Base-by-base conservation (phyloP, 2,113 vertebrate genomes). In the Pomatorhinus ruficollis region DNA sequence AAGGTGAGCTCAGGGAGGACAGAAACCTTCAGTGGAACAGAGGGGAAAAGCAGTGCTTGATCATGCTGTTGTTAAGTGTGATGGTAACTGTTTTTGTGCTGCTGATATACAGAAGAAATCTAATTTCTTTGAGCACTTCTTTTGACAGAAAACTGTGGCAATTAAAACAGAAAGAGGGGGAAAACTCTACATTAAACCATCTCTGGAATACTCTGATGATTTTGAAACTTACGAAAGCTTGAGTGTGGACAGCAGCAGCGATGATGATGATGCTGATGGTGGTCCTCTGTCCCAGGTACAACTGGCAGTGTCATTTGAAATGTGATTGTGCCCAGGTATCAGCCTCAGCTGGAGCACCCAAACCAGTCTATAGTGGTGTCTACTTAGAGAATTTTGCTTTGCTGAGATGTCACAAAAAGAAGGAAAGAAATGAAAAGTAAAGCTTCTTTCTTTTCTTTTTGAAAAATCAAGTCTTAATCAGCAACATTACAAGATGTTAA, bases 151-250 rank as follows among this genome's bases (percentile, higher is more conserved):
- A 95, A 98, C 99, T 3, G 97, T 99, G 96, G 97, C 98, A 30
- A 99, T 99, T 97, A 98, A 98, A 97, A 98, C 99, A 33, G 99
- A 99, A 96, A 85, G 95, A 23, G 99, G 99, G 61, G 56, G 61
- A 3, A 97, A 95, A 90, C 96, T 99, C 86, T 96, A 96, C 64
- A 83, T 99, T 44, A 96, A 96, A 24, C 98, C 99, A 57, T 98
- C 98, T 86, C 85, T 83, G 37, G 93, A 91, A 66, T 99, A 98
- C 97, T 97, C 98, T 3, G 98, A 99, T 33, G 98, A 99, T 91
- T 99, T 98, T 97, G 99, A 99, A 94, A 94, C 96, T 12, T 97
- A 93, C 79, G 98, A 98, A 91, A 98, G 98, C 42, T 33, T 97
- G 76, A 94, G 81, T n/a, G 87, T 98, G 97, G 98, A 99, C 95